phyloP scores from a whole-genome alignment of 2,888 invertebrate species.

The Saturnia pavonia region DNA sequence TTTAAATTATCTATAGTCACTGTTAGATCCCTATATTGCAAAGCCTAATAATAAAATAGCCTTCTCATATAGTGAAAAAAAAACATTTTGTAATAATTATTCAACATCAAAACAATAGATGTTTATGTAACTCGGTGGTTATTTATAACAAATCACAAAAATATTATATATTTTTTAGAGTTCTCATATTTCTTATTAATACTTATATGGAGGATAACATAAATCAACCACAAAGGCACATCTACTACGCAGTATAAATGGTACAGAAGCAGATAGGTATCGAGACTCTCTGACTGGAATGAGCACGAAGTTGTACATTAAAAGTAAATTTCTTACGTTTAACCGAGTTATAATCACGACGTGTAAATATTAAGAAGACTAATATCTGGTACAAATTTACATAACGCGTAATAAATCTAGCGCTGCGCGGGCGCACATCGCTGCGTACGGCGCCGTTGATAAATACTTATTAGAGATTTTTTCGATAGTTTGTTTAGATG shows the following conservation, averaged over 20 bases:
- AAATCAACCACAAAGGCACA: conserved; percentile 15
- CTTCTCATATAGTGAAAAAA: too few species aligned
- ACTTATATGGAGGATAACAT: too few species aligned
- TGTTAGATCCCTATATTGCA: neutral
- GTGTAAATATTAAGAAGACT: conserved; percentile 78
- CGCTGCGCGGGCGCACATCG: conserved; percentile 31
- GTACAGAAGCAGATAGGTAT: conserved; percentile 9
- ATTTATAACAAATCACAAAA: neutral
- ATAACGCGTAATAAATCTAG: conserved; percentile 77
- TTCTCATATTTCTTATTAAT: too few species aligned
- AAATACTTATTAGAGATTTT: conserved; percentile 68
- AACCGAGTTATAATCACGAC: conserved; percentile 70
- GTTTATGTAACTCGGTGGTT: too few species aligned
- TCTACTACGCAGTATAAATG: conserved; percentile 35
- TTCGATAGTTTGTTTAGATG: conserved; percentile 60
- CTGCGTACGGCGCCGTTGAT: conserved; percentile 64
- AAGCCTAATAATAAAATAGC: neutral
- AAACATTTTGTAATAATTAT: too few species aligned
- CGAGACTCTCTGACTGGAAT: conserved; percentile 55
- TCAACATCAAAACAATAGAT: too few species aligned
- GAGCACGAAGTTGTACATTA: conserved; percentile 53
- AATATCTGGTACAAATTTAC: conserved; percentile 78
- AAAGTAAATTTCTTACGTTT: conserved; percentile 67
- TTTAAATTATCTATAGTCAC: neutral
- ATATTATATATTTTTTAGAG: too few species aligned